A percentile compares a stretch with the other conserved stretches of the same genome.
Conservation (phyloP, 2,888 invertebrate species). For the Brenthis daphne region DNA sequence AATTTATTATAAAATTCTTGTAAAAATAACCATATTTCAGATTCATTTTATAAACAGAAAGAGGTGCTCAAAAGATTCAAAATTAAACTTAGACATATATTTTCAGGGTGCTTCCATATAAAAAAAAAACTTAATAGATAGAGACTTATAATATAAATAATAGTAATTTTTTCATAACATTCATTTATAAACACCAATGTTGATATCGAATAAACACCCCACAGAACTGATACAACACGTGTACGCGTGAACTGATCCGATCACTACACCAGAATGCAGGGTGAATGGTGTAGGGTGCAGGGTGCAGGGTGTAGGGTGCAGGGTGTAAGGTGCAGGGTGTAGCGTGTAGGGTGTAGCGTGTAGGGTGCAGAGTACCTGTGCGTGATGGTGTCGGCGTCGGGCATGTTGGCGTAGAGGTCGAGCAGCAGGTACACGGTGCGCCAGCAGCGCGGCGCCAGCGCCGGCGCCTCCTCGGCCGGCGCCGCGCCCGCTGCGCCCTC, state of each 20-base stretch:
- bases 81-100: not conserved
- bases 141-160: no score
- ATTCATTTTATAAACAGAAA: no score
- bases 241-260: no score
- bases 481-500: conserved; percentile 35
- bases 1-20: no score
- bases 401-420: conserved; percentile 96
- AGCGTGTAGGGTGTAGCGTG: no score
- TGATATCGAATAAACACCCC: no score
- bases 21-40: no score
- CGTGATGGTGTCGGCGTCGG: conserved; percentile 95
- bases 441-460: conserved; percentile 92
- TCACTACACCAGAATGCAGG: not conserved
- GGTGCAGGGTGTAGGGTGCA: not conserved
- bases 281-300: not conserved
- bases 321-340: not conserved
- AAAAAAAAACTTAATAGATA: no score
- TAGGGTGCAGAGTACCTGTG: conserved; percentile 78
- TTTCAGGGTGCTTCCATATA: not conserved
- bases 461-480: conserved; percentile 84
- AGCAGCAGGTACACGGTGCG: conserved; percentile 95
- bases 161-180: no score
- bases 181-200: no score
- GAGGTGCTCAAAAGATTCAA: no score
- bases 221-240: no score